Evolutionary conservation across 2,113 vertebrate genomes (phyloP), one percentile per base, ranked within the genome.

Genomic region (Nyctibius bracteatus): DNA sequence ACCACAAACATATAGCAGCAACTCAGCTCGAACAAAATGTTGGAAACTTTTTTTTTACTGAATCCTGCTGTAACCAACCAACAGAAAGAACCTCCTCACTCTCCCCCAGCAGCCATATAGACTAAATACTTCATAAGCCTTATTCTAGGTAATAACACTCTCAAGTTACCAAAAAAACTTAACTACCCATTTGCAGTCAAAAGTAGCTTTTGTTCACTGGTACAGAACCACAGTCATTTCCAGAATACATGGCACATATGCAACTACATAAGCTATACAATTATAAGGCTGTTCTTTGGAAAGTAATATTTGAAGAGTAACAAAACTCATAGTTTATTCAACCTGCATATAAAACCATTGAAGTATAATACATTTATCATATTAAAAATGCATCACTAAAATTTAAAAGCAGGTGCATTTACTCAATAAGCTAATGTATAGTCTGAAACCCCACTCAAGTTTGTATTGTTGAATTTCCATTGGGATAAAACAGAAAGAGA

Each of bases 351-450:
- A 98, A 98, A 98, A 95, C 84, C 96, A n/a, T 96, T 95, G 97
- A 97, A 98, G 96, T 97, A 97, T 98, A 98, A 97, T 97, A 97
- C 97, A 98, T 98, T 98, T 98, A 96, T 98, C 96, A 97, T 97
- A 98, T 98, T 98, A 98, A 98, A 98, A 98, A 98, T 98, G 97
- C 96, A 98, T 97, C 98, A 98, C 98, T 98, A 98, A 98, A 98
- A 98, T 98, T 98, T 98, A 97, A 98, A 98, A 97, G 95, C 96
- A 98, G 97, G 96, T 98, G 85, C 94, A 97, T 95, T 97, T 98
- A 95, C 92, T 98, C 98, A 98, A 98, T 98, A 98, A 98, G 94
- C 90, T 98, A 98, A 98, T 98, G 97, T 97, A 97, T 96, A 97
- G 97, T 98, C 96, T 98, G 98, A 97, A 93, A 95, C 91, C 97